A percentile compares a stretch with the other conserved stretches of the same genome.
phyloP scores from a whole-genome alignment of 2,888 invertebrate genomes.

The Mimumesa dahlbomi region DNA sequence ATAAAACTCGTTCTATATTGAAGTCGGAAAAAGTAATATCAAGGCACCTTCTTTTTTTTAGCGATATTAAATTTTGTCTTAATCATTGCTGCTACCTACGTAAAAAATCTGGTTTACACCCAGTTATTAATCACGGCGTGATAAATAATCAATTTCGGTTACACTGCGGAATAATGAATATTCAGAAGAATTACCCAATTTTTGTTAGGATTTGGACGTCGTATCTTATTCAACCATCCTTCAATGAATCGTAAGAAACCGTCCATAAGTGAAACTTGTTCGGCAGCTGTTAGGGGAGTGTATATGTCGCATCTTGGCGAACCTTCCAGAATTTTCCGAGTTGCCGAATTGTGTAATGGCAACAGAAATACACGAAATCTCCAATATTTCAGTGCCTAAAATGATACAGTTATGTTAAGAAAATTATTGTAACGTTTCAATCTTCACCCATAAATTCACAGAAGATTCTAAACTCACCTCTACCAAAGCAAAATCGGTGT shows the following conservation, averaged over 20 bases:
- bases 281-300: conserved; percentile 83
- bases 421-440: neutral
- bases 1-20: conserved; percentile 15
- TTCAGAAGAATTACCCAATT: conserved; percentile 84
- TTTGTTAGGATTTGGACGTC: conserved; percentile 88
- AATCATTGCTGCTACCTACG: conserved; percentile 1
- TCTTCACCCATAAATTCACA: neutral
- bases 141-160: conserved; percentile 6
- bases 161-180: neutral
- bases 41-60: conserved; percentile 2
- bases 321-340: conserved; percentile 89
- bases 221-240: conserved; percentile 93
- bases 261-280: conserved; percentile 84
- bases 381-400: conserved; percentile 92
- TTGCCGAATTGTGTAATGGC: conserved; percentile 90
- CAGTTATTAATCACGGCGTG: neutral
- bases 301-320: conserved; percentile 92
- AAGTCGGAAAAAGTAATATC: conserved; percentile 1
- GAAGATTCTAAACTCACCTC: conserved; percentile 83
- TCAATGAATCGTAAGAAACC: conserved; percentile 92
- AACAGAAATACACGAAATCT: conserved; percentile 94
- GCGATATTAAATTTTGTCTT: neutral
- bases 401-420: conserved; percentile 50
- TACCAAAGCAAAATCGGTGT: conserved; percentile 92
- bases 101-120: conserved; percentile 1